phyloP scores from a whole-genome alignment of 2,113 vertebrate species.

The Microtus richardsoni region DNA sequence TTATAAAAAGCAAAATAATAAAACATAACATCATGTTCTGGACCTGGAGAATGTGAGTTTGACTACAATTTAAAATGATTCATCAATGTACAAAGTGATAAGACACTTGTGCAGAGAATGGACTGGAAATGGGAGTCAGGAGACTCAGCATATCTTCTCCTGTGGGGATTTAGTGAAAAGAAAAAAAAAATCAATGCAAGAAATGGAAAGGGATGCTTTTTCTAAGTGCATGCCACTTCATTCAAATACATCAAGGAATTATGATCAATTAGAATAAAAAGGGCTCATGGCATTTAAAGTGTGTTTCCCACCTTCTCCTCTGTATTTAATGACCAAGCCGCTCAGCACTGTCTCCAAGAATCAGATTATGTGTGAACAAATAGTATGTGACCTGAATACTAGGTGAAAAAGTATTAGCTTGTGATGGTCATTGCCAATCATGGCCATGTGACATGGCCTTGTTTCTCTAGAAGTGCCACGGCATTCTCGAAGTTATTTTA shows the following conservation, averaged over 20 bases:
- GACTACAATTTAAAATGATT: background rate
- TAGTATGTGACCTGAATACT: background rate
- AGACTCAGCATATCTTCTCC: background rate
- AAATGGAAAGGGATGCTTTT: background rate
- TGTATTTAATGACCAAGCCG: background rate
- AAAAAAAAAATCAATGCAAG: background rate
- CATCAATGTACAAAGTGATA: background rate
- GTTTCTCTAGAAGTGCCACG: background rate
- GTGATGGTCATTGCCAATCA: background rate
- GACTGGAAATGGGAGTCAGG: background rate
- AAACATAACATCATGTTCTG: background rate
- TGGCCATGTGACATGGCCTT: background rate
- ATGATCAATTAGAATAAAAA: background rate
- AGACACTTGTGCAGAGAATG: background rate
- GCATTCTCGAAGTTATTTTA: constrained; percentile 27
- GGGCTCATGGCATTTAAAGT: background rate
- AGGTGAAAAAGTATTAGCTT: background rate
- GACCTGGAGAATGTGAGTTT: background rate
- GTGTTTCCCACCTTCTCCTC: background rate
- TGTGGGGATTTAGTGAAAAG: background rate
- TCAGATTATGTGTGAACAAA: accelerated
- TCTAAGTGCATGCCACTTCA: background rate
- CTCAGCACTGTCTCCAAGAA: background rate
- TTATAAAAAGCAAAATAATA: background rate
- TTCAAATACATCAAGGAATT: background rate